Base-by-base conservation (phyloP, 1,140 invertebrate species). In the Drosophila auraria region DNA sequence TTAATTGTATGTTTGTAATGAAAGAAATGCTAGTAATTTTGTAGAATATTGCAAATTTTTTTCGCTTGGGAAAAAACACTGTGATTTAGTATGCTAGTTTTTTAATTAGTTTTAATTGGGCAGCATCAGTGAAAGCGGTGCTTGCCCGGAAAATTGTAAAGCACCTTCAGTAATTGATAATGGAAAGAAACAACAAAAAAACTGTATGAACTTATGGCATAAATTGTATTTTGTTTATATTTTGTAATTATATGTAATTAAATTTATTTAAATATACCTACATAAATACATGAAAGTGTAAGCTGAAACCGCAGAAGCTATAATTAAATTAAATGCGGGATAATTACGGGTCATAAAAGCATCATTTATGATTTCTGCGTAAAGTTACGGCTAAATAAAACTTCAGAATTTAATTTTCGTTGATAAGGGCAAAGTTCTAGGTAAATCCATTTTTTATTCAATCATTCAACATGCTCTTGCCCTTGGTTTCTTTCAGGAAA, bases 61-160 rank as follows among this genome's bases (percentile, higher is more conserved):
- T 89, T 89, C 84, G 80, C 70, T 89, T 89, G 84, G 82, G 80
- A 90, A 91, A 90, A 91, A 91, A 91, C 83, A 91, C 91, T 92
- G 91, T 92, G 91, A 92, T 92, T 91, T 92, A 92, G 91, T 86
- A 75, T 91, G 87, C 87, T 92, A 92, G 86, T 86, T 92, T 92
- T 92, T 89, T 90, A 90, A 90, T 90, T 90, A 91, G 87, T 90
- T 90, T 86, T 91, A 90, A 90, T 60, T 56, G 65, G 54, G 33
- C 17, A 27, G 66, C 66, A 61, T 44, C 49, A 72, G 44, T 76
- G 69, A 66, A 68, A 23, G 20, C 20, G 59, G 25, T 80, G 69
- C 42, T 51, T 40, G 66, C 51, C 36, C 2, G 14, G 15, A 20
- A 14, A 42, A 73, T 59, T 78, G 57, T 53, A 49, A 54, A 80